Conservation (phyloP, 2,113 vertebrate species). For the Pheucticus melanocephalus region DNA sequence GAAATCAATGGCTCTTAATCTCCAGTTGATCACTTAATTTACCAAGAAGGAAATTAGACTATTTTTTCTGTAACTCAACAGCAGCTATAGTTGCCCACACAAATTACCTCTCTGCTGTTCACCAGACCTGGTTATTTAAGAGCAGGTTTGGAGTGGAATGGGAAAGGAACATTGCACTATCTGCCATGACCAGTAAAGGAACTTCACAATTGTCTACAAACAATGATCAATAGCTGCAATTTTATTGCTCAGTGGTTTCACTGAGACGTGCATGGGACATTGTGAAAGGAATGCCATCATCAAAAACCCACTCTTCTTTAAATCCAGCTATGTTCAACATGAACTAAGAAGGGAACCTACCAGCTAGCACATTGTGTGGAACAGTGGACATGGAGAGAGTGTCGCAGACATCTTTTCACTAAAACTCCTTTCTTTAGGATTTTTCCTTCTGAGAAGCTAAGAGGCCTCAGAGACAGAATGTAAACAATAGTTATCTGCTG, state of each 20-base stretch:
- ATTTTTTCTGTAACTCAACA: neutral
- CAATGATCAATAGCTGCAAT: neutral
- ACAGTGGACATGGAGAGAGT: neutral
- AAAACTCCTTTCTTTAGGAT: too few relatives aligned
- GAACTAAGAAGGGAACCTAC: neutral
- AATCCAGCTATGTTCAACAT: neutral
- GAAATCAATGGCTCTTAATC: neutral
- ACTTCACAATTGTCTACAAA: neutral
- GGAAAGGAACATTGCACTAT: neutral
- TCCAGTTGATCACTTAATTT: neutral
- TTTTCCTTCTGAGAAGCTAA: too few relatives aligned
- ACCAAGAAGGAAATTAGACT: neutral
- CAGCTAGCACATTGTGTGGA: neutral
- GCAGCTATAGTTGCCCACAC: neutral
- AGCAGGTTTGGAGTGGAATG: neutral
- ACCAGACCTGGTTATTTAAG: neutral
- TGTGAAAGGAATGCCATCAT: neutral
- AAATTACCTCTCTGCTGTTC: neutral
- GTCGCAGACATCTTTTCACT: too few relatives aligned
- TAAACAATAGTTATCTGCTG: too few relatives aligned
- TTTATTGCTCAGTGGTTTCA: neutral
- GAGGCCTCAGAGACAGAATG: too few relatives aligned
- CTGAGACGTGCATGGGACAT: neutral
- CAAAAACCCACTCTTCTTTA: neutral
- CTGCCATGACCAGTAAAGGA: neutral